Base-by-base conservation (phyloP, 2,797 vertebrate genomes). In the Esox masquinongy region DNA sequence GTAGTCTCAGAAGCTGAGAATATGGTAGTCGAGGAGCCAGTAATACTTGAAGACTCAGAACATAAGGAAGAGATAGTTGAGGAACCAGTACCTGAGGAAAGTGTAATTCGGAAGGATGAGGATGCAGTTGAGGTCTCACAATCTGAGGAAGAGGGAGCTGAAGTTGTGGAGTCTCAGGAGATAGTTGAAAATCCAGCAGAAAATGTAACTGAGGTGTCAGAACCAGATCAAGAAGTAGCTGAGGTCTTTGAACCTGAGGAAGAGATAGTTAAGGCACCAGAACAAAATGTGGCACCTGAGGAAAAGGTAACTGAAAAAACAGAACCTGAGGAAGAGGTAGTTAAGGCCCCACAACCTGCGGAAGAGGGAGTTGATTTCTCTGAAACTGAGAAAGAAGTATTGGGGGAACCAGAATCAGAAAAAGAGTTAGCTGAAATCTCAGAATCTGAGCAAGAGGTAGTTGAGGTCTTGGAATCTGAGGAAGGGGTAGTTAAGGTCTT, bases 181-280 rank as follows among this genome's bases (percentile, higher is more conserved):
- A 11, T 59, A 56, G 72, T 67, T 24, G 74, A 43, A 9, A 64
- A 76, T 64, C 69, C 70, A 49, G n/a, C 71, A 5, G 64, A 74
- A 11, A 5, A 31, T 11, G 16, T 61, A 50, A 19, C 36, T 2
- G 50, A 74, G 3, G 6, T 19, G 53, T 22, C 51, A 56, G 39
- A 15, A 14, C 39, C 8, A 22, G 70, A 75, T 8, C 17, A 19
- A 17, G 29, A 66, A 19, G 66, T 22, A 9, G 59, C 77, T 29
- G 70, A 24, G n/a, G 34, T 73, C 64, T 36, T 9, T 19, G 74
- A 50, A 50, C 17, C 34, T 64, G 66, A 73, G 59, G 26, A 68
- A 24, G 34, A 74, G 5, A 43, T 68, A 2, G 29, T 5, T 39
- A 69, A 70, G 59, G 8, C 39, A 31, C 4, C 29, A 12, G 22